Conservation (phyloP, 2,888 invertebrate species). For the Standfussiana lucernea region DNA sequence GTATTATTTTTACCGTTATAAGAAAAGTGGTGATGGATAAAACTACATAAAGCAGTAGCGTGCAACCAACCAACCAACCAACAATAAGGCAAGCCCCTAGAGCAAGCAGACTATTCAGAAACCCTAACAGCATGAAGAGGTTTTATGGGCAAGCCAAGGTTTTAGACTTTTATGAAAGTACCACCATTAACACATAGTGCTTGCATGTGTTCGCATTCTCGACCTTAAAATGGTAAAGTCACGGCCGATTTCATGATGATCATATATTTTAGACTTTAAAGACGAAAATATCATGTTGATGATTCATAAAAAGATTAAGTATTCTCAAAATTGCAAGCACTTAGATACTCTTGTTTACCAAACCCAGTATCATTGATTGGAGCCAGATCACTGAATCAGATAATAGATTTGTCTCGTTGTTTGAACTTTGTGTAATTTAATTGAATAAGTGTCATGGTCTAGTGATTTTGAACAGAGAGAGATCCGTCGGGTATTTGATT, state of each 20-base stretch:
- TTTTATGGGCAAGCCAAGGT: no score
- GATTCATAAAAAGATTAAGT: not conserved
- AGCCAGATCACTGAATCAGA: conserved; percentile 41
- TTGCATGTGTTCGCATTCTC: no score
- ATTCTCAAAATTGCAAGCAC: not conserved
- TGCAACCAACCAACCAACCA: no score
- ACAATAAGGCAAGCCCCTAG: no score
- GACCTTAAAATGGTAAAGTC: no score
- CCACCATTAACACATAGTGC: no score
- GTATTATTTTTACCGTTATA: no score
- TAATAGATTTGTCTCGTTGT: conserved; percentile 43
- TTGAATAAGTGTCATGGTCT: conserved; percentile 35
- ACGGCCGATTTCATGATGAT: not conserved
- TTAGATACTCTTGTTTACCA: not conserved
- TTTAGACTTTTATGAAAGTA: no score
- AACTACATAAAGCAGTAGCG: no score
- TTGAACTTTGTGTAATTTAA: conserved; percentile 45
- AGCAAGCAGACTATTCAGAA: no score
- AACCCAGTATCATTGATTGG: conserved; percentile 2
- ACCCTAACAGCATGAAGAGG: no score
- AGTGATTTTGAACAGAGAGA: conserved; percentile 34
- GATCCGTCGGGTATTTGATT: conserved; percentile 16
- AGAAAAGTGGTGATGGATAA: no score
- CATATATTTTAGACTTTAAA: not conserved
- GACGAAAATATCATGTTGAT: not conserved